Base-by-base conservation (phyloP, 1,140 invertebrate species). In the Drosophila tristis region DNA sequence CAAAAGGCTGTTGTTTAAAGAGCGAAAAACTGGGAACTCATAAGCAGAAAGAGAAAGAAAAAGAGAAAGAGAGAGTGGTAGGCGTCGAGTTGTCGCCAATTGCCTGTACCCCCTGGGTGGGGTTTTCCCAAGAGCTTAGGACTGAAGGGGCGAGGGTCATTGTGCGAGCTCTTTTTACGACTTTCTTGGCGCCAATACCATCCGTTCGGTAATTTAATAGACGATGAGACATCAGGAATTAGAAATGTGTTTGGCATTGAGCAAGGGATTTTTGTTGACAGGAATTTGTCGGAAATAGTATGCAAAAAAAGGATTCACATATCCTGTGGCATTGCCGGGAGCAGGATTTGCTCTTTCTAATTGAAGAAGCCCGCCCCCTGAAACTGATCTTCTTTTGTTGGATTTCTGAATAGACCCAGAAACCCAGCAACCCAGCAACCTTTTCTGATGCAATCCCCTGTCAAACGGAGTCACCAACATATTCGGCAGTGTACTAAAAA, bases 131-230 rank as follows among this genome's bases (percentile, higher is more conserved):
- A 45, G 29, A 20, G 35, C 26, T 29, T 29, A 42, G 43, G 43
- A 55, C 71, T 67, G n/a, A n/a, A n/a, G n/a, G n/a, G n/a, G n/a
- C n/a, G n/a, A n/a, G n/a, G n/a, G n/a, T n/a, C n/a, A n/a, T n/a
- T n/a, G n/a, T n/a, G 76, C 64, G 68, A 50, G 68, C 39, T 63
- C 35, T 71, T 86, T 86, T 86, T 87, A 86, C 82, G 75, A 80
- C 57, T 72, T 86, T 76, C 31, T 43, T 89, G 82, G 82, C 82
- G 82, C 82, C 82, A 86, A 82, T 76, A 72, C 72, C 72, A 62
- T 35, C 43, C 44, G 49, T n/a, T 25, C 11, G 48, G 47, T 73
- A 42, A 66, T 79, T 76, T 65, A 84, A 75, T 67, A 29, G 65
- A 71, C 65, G 78, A 72, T 78, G 70, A 75, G 68, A 62, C 56